A percentile compares a stretch with the other conserved stretches of the same genome.
Conservation (phyloP, 2,113 vertebrate genomes). For the Callipepla squamata region DNA sequence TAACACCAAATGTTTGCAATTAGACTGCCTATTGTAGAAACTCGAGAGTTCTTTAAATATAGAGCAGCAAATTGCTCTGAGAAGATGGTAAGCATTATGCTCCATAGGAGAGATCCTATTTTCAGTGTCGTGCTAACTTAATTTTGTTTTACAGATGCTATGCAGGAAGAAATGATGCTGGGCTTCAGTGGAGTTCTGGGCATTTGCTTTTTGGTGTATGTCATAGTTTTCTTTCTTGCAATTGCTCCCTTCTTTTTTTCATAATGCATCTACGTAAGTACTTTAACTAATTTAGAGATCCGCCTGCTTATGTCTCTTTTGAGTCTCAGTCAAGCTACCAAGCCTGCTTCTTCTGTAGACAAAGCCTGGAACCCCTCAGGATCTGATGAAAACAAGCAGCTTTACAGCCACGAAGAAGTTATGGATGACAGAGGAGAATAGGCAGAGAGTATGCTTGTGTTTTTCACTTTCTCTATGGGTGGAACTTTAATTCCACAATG, state of each 20-base stretch:
- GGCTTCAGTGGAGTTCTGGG: not conserved
- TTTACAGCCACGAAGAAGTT: not conserved
- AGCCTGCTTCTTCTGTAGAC: not conserved
- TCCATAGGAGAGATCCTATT: slow-evolving; percentile 15
- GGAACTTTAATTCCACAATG: not conserved
- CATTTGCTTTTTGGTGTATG: not conserved
- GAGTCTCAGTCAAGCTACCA: slow-evolving; percentile 2
- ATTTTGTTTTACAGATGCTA: slow-evolving; percentile 61
- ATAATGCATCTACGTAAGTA: not conserved
- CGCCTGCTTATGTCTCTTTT: not conserved
- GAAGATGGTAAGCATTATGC: slow-evolving; percentile 42
- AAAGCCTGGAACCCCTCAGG: not conserved
- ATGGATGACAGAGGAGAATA: not conserved
- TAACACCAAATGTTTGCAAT: slow-evolving; percentile 61
- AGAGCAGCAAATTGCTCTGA: slow-evolving; percentile 45
- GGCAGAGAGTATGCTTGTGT: not conserved
- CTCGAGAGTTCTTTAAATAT: slow-evolving; percentile 27
- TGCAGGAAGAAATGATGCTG: not conserved
- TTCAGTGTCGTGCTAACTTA: slow-evolving; percentile 44
- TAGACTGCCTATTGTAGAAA: slow-evolving; percentile 46
- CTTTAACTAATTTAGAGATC: not conserved
- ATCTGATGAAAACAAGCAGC: not conserved
- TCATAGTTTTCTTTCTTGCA: not conserved
- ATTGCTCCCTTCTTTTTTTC: not conserved
- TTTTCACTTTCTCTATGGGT: not conserved